These are phyloP conservation scores for Galerucella pusilla DNA, from an alignment of 2,888 invertebrate species.

Conservation along the genomic window DNA sequence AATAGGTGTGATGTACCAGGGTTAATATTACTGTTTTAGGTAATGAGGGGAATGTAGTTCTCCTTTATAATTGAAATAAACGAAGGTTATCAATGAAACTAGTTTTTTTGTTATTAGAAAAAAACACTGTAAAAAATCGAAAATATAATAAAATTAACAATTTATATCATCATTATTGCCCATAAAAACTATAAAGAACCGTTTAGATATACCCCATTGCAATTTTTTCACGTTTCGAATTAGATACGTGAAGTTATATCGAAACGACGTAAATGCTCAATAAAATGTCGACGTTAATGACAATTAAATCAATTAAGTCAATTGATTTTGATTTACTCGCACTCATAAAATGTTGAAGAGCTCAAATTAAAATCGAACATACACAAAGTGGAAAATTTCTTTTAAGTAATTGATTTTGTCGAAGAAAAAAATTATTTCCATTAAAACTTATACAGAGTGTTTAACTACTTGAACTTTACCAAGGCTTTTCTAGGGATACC, in stretches of 20 bases:
- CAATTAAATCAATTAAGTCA: conserved; percentile 28
- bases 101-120: too few species aligned
- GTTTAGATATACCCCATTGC: neutral
- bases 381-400: too few species aligned
- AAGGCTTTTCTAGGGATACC: too few species aligned
- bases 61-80: too few species aligned
- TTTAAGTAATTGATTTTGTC: too few species aligned
- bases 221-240: neutral
- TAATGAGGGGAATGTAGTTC: too few species aligned
- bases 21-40: too few species aligned
- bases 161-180: neutral
- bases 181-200: neutral
- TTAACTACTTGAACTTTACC: too few species aligned
- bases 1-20: too few species aligned
- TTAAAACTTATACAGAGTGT: too few species aligned
- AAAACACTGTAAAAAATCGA: neutral
- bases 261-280: conserved; percentile 13
- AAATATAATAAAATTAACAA: neutral
- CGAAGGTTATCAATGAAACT: too few species aligned
- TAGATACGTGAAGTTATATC: conserved; percentile 17
- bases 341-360: neutral
- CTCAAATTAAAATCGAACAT: neutral
- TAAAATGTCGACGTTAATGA: conserved; percentile 12
- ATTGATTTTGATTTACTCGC: conserved; percentile 24
- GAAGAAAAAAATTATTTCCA: too few species aligned